phyloP scores from a whole-genome alignment of 2,113 vertebrate genomes.

The Centropus bengalensis region DNA sequence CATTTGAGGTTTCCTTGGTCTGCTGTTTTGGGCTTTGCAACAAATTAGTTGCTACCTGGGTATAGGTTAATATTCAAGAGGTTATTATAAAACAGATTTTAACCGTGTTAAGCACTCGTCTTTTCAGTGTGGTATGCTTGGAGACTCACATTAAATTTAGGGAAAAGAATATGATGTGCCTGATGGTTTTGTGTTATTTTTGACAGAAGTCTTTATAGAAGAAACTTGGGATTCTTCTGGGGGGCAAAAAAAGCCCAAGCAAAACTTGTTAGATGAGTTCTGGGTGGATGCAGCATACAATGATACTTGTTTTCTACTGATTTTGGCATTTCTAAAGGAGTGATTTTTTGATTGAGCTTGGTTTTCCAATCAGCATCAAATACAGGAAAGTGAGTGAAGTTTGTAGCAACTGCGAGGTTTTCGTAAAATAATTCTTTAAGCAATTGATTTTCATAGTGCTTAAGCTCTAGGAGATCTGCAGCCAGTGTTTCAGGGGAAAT shows the following conservation, averaged over 20 bases:
- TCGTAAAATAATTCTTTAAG: neutral
- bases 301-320: neutral
- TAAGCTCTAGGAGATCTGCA: neutral
- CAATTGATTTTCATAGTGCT: neutral
- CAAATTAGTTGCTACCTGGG: neutral
- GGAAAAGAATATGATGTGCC: neutral
- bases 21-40: neutral
- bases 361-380: neutral
- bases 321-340: neutral
- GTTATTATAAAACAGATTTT: neutral
- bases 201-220: neutral
- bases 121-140: neutral
- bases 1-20: neutral
- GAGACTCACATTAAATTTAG: neutral
- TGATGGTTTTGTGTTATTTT: neutral
- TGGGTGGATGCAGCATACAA: neutral
- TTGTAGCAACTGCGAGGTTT: neutral
- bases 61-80: neutral
- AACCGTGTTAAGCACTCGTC: neutral
- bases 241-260: neutral
- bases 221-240: neutral
- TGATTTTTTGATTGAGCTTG: neutral
- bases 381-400: neutral
- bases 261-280: neutral
- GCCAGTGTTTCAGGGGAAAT: neutral